Base-by-base conservation (phyloP, 2,888 invertebrate genomes). In the Acholoe squamosa region DNA sequence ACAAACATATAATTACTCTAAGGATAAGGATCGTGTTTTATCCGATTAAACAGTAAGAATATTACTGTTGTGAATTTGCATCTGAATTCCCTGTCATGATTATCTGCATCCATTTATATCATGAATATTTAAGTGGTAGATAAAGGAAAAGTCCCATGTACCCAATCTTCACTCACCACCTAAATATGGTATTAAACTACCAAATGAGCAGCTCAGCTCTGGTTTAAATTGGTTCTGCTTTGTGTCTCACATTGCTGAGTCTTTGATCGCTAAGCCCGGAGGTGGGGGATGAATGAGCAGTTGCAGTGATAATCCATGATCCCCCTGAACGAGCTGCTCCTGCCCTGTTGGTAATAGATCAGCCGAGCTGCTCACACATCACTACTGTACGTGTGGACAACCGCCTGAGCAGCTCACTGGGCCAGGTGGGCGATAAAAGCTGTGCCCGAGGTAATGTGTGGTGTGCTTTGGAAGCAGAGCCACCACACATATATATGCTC, bases 381-480 rank as follows among this genome's bases (percentile, higher is more conserved):
- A 71, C 25, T 71, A 28, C 71, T n/a, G 25, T 28, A 71, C 28
- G 71, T 16, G 71, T 14, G 71, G 71, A 71, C 31, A 71, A 3
- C 16, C 19, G 71, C n/a, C 71, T 25, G 71, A 71, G 71, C 71
- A 28, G 61, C 61, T 28, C 71, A 71, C 3, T 25, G 28, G 71
- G 71, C 31, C 71, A n/a, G 16, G 71, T 71, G 3, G 71, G 16
- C 71, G 71, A 71, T 71, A 71, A 71, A 71, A 71, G 71, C 71
- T 25, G 28, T 71, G 71, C 71, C 71, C 7, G 7, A 7, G 71
- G 71, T 71, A 71, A 71, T 71, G 71, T 71, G 28, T 71, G 16
- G 71, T 25, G 71, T 28, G 71, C n/a, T 71, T 28, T 28, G 71
- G 28, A 71, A 61, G 61, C 28, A 28, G 3, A 71, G 71, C 71